These are phyloP conservation scores for Uria lomvia DNA, from an alignment of 2,113 vertebrate species.

Conservation along the genomic window DNA sequence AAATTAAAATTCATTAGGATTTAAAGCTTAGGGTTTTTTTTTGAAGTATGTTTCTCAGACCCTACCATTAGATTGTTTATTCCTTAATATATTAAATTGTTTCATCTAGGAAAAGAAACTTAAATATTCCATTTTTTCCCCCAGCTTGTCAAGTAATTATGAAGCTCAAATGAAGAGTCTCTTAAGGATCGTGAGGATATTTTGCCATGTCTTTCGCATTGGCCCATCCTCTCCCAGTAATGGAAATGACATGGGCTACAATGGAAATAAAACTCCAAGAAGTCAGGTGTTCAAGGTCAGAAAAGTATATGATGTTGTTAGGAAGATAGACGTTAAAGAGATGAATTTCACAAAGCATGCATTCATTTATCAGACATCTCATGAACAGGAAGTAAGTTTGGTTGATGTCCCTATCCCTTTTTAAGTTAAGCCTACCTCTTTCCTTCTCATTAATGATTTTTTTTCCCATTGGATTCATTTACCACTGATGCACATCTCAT, in stretches of 20 bases:
- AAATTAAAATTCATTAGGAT: background rate
- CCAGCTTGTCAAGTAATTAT: conserved; percentile 94
- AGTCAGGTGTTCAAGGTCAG: conserved; percentile 98
- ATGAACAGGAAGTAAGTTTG: conserved; percentile 76
- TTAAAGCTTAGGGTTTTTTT: background rate
- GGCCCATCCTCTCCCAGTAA: conserved; percentile 93
- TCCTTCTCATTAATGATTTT: conserved; percentile 13
- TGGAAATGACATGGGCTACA: conserved; percentile 97
- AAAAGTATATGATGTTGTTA: conserved; percentile 78
- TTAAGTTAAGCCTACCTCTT: conserved; percentile 56
- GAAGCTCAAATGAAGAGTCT: conserved; percentile 99
- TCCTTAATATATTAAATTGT: background rate
- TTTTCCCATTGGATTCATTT: background rate
- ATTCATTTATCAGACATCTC: conserved; percentile 75
- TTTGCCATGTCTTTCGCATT: conserved; percentile 95
- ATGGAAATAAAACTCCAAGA: conserved; percentile 97
- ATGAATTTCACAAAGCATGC: conserved; percentile 77
- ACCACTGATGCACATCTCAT: background rate
- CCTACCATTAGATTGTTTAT: background rate
- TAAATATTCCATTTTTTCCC: conserved; percentile 40
- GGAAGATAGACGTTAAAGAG: conserved; percentile 78
- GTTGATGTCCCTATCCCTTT: conserved; percentile 53
- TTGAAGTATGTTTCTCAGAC: background rate
- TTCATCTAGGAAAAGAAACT: conserved; percentile 32
- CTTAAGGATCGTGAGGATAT: conserved; percentile 93